A percentile compares a stretch with the other conserved stretches of the same genome.
Evolutionary conservation across 2,888 invertebrate genomes (phyloP).

Genomic region (Drosophila mulleri): DNA sequence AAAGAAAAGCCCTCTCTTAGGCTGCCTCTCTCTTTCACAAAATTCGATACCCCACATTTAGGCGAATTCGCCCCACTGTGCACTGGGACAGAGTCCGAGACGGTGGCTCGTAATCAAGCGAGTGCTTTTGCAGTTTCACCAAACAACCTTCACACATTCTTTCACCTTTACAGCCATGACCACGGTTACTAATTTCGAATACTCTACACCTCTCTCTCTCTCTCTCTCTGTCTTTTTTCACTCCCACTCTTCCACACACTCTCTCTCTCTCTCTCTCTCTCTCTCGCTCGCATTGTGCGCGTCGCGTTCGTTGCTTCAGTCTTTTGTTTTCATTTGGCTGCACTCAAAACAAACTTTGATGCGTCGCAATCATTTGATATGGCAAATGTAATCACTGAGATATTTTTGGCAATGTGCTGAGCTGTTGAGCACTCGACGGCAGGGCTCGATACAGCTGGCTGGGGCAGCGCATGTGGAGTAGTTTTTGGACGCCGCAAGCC

Average conservation of each 20-base stretch:
- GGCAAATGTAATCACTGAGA: conserved; percentile 74
- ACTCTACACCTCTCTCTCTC: neutral
- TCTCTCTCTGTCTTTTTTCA: neutral
- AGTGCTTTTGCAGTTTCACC: conserved; percentile 79
- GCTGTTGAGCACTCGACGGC: conserved; percentile 35
- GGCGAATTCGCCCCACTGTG: conserved; percentile 3
- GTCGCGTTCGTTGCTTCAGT: conserved; percentile 74
- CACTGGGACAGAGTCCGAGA: conserved; percentile 26
- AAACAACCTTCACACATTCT: conserved; percentile 85
- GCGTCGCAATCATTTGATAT: conserved; percentile 6
- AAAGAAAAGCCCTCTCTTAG: neutral
- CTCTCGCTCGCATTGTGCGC: neutral
- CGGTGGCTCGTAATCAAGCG: conserved; percentile 66
- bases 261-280: neutral
- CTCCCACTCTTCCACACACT: neutral
- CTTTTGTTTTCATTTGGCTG: conserved; percentile 70
- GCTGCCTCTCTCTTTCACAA: conserved; percentile 1
- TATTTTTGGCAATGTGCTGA: conserved; percentile 77
- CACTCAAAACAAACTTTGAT: conserved; percentile 36
- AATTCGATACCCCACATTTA: neutral
- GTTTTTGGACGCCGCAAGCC: conserved; percentile 59
- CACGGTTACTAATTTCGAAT: conserved; percentile 82
- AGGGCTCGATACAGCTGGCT: conserved; percentile 4
- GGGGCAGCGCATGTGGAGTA: conserved; percentile 70
- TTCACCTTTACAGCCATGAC: conserved; percentile 84